phyloP scores from a whole-genome alignment of 1,140 invertebrate species.

The Drosophila persimilis region DNA sequence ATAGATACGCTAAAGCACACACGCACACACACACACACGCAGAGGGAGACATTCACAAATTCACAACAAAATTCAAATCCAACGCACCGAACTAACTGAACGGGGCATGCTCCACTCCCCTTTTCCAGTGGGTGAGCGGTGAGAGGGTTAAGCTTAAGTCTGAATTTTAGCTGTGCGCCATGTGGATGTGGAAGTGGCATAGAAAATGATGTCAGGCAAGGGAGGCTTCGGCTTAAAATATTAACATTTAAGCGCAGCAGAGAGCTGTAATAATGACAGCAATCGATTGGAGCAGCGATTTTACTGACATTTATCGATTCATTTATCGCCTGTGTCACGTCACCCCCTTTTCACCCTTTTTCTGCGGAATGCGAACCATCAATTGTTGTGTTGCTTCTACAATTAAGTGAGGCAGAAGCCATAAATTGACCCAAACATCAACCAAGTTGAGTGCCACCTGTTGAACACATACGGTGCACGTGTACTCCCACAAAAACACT shows the following conservation, averaged over 20 bases:
- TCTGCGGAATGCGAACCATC: constrained; percentile 10
- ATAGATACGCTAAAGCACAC: constrained; percentile 36
- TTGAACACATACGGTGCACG: constrained; percentile 23
- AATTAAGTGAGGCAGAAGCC: constrained; percentile 14
- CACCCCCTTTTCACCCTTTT: background rate
- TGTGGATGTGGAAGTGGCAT: too few species aligned
- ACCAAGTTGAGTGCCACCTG: constrained; percentile 49
- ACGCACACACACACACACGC: constrained; percentile 8
- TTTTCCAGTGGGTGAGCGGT: background rate
- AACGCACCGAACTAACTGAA: constrained; percentile 20
- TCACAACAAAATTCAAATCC: constrained; percentile 71
- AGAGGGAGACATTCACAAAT: constrained; percentile 51
- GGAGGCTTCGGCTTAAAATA: constrained; percentile 15
- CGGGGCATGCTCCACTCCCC: background rate
- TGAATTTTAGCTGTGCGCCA: constrained; percentile 5
- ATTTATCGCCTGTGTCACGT: background rate
- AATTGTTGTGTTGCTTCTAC: constrained; percentile 20
- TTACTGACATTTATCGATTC: constrained; percentile 14
- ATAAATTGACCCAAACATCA: constrained; percentile 57
- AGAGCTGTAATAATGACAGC: constrained; percentile 17
- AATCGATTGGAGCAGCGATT: too few species aligned
- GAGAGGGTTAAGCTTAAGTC: constrained; percentile 7
- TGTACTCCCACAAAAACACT: background rate
- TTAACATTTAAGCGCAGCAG: background rate
- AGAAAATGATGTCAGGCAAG: too few species aligned